Evolutionary conservation across 2,888 invertebrate species (phyloP), one percentile per base, ranked within the genome.

Genomic region (Rhyacophila evoluta): DNA sequence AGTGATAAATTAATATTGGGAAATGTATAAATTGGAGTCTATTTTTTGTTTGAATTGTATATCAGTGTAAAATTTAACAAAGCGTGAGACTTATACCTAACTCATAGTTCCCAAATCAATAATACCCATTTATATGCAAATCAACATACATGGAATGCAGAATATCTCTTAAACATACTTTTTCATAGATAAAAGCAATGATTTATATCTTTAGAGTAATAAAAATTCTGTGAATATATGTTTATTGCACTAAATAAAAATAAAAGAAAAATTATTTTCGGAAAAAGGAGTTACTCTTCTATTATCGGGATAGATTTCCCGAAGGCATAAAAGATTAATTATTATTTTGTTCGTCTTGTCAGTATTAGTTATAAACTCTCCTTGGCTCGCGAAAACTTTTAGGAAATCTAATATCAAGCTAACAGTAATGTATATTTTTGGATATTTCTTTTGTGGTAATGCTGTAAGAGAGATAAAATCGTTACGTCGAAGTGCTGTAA

Each of bases 281-380:
- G 10, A 2, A 19, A 4, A 55, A 55, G 19, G 55, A 55, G 55
- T 55, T 19, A 19, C 55, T 33, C 4, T 55, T 55, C 15, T 55
- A 55, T 55, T 55, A 55, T 55, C 55, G 25, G 19, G 55, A 55
- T 55, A 39, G 55, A 55, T 55, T 55, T 55, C 55, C 55, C 55
- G 19, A 55, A 19, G 55, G 55, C 55, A 8, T 55, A 55, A 55
- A 19, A 55, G 55, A 55, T 55, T 55, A 55, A 55, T 55, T 55
- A 55, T 55, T 55, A 55, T 55, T 55, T 55, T 2, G 55, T 19
- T 55, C 8, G 8, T 55, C 55, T 55, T 55, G 55, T 55, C 55
- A 55, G 55, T 55, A 55, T 55, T 55, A 19, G 55, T 55, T 55
- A 55, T 19, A 55, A 55, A 55, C 55, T 33, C 29, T 33, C 29